These are phyloP conservation scores for Ceratoteleas bidentatus DNA, from an alignment of 1,140 invertebrate genomes.

Conservation along the genomic window DNA sequence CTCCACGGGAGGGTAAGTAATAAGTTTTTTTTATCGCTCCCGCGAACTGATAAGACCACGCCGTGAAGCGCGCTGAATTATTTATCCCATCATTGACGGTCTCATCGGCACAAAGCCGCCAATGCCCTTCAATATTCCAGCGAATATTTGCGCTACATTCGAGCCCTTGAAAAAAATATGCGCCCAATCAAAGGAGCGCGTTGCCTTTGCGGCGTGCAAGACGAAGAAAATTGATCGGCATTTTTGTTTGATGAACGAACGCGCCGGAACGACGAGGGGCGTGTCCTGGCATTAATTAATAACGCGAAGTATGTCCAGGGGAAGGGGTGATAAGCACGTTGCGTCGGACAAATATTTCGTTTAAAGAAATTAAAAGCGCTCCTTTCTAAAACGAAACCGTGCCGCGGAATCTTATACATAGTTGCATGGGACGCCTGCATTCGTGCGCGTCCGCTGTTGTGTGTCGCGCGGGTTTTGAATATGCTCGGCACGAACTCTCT, in stretches of 20 bases:
- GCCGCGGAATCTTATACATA: conserved; percentile 17
- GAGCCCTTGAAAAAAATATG: conserved; percentile 53
- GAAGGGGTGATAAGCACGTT: no score
- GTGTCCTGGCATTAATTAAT: no score
- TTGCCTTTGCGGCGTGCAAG: conserved; percentile 28
- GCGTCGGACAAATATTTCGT: conserved; percentile 18
- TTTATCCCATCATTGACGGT: conserved; percentile 75
- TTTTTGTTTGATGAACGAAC: conserved; percentile 45
- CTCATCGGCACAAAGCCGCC: conserved; percentile 65
- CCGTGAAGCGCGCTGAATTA: conserved; percentile 77
- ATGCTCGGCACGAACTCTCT: conserved; percentile 68
- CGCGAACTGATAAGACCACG: conserved; percentile 77
- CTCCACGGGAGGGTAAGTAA: conserved; percentile 75
- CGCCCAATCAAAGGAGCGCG: conserved; percentile 49
- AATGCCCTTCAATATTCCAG: conserved; percentile 70
- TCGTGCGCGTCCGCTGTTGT: conserved; percentile 39
- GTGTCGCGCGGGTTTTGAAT: conserved; percentile 44
- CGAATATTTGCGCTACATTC: conserved; percentile 68
- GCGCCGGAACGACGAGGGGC: no score
- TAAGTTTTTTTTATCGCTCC: conserved; percentile 79
- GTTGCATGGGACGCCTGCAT: conserved; percentile 39
- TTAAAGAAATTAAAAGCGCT: conserved; percentile 17
- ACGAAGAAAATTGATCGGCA: conserved; percentile 44
- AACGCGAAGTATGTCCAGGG: no score
- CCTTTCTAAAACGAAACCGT: conserved; percentile 31